Evolutionary conservation across 2,113 vertebrate species (phyloP).

Genomic region (Hyaena hyaena): DNA sequence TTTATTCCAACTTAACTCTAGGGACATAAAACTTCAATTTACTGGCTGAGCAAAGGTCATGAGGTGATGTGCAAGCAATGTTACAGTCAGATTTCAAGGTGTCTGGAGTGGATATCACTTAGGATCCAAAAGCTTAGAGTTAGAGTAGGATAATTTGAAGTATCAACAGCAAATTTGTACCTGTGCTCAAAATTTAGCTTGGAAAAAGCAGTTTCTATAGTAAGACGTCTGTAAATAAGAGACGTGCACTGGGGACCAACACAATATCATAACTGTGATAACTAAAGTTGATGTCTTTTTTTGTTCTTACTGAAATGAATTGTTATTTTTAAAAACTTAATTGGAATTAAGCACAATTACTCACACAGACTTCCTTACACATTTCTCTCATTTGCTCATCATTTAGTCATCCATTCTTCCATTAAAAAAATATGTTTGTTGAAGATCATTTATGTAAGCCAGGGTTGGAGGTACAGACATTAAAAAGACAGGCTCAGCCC

Average conservation of each 20-base stretch:
- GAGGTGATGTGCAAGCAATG: slow-evolving; percentile 10
- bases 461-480: neutral
- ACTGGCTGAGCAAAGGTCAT: slow-evolving; percentile 60
- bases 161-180: neutral
- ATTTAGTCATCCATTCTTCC: neutral
- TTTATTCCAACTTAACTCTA: slow-evolving; percentile 65
- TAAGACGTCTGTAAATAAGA: neutral
- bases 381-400: neutral
- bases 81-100: slow-evolving; percentile 52
- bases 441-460: neutral
- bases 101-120: slow-evolving; percentile 47
- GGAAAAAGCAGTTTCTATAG: neutral
- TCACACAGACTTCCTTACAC: neutral
- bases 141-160: slow-evolving; percentile 37
- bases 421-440: neutral
- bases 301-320: neutral
- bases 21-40: slow-evolving; percentile 73
- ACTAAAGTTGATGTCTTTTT: neutral
- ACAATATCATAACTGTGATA: neutral
- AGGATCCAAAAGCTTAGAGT: slow-evolving; percentile 46
- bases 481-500: neutral
- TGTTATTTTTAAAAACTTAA: neutral
- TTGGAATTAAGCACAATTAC: neutral
- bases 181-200: neutral
- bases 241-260: neutral